Evolutionary conservation across 2,888 invertebrate genomes (phyloP).

Genomic region (Drosophila prostipennis): DNA sequence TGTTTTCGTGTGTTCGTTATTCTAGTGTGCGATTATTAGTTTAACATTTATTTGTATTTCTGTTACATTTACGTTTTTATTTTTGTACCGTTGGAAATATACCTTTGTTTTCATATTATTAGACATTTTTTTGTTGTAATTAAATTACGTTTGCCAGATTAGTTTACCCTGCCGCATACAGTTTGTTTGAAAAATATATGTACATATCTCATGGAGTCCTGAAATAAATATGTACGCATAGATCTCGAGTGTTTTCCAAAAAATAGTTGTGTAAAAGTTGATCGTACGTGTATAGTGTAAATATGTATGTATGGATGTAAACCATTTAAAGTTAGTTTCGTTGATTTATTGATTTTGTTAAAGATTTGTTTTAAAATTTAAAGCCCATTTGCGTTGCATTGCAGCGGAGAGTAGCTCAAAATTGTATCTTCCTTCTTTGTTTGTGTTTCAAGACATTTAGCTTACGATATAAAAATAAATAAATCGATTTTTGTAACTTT

Average conservation of each 20-base stretch:
- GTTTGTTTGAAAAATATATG: slow-evolving; percentile 56
- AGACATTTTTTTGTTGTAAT: slow-evolving; percentile 48
- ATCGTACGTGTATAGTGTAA: slow-evolving; percentile 26
- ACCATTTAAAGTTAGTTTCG: slow-evolving; percentile 62
- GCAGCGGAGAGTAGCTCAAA: slow-evolving; percentile 42
- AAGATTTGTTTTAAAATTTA: slow-evolving; percentile 43
- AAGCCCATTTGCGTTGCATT: slow-evolving; percentile 63
- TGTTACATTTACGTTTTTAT: slow-evolving; percentile 51
- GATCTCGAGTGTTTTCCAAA: slow-evolving; percentile 45
- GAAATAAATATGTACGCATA: slow-evolving; percentile 45
- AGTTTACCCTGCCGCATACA: slow-evolving; percentile 51
- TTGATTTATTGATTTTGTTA: slow-evolving; percentile 60
- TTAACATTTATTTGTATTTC: slow-evolving; percentile 55
- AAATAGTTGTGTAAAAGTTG: slow-evolving; percentile 47
- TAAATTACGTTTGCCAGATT: slow-evolving; percentile 60
- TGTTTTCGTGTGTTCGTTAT: slow-evolving; percentile 32
- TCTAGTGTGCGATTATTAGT: slow-evolving; percentile 56
- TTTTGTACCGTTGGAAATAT: slow-evolving; percentile 54
- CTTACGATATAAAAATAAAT: slow-evolving; percentile 25
- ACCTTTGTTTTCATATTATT: slow-evolving; percentile 37
- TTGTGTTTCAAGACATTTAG: slow-evolving; percentile 21
- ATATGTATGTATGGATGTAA: slow-evolving; percentile 43
- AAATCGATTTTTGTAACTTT: background rate
- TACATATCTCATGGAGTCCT: slow-evolving; percentile 36
- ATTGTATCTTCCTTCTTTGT: slow-evolving; percentile 8